Evolutionary conservation across 1,140 invertebrate species (phyloP).

Genomic region (Aplysia californica): DNA sequence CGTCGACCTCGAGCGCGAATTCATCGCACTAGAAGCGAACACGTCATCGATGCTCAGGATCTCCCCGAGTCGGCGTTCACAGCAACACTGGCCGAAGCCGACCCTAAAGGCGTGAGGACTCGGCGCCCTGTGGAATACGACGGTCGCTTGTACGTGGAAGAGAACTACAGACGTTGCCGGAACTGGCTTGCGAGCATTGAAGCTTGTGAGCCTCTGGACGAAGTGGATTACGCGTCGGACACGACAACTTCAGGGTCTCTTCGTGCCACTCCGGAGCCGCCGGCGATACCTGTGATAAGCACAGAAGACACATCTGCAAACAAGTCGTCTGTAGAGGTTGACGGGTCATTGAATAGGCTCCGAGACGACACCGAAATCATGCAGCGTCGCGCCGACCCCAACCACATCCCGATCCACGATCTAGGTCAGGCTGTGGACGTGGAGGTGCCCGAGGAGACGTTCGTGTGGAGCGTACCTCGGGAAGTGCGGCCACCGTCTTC

Average conservation of each 20-base stretch:
- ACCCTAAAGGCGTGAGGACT: conserved; percentile 51
- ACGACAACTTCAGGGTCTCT: neutral
- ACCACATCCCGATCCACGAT: conserved; percentile 24
- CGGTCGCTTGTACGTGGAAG: conserved; percentile 50
- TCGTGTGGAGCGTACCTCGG: conserved; percentile 40
- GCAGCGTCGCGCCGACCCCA: neutral
- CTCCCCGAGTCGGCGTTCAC: conserved; percentile 51
- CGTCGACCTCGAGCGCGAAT: conserved; percentile 54
- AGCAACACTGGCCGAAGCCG: conserved; percentile 51
- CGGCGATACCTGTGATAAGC: neutral
- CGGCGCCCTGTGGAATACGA: conserved; percentile 37
- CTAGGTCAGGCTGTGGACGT: conserved; percentile 50
- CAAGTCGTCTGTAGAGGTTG: neutral
- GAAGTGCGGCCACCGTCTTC: conserved; percentile 31
- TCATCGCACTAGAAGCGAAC: conserved; percentile 61
- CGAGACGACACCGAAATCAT: conserved; percentile 9
- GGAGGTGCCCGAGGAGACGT: conserved; percentile 60
- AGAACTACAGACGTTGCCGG: conserved; percentile 59
- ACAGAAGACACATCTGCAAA: neutral
- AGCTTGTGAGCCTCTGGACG: conserved; percentile 54
- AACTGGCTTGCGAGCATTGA: conserved; percentile 59
- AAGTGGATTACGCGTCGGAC: conserved; percentile 32
- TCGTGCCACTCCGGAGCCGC: neutral
- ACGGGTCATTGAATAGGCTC: neutral
- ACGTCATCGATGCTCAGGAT: conserved; percentile 52